Conservation (phyloP, 2,797 vertebrate genomes). For the Lindbergichthys nudifrons region DNA sequence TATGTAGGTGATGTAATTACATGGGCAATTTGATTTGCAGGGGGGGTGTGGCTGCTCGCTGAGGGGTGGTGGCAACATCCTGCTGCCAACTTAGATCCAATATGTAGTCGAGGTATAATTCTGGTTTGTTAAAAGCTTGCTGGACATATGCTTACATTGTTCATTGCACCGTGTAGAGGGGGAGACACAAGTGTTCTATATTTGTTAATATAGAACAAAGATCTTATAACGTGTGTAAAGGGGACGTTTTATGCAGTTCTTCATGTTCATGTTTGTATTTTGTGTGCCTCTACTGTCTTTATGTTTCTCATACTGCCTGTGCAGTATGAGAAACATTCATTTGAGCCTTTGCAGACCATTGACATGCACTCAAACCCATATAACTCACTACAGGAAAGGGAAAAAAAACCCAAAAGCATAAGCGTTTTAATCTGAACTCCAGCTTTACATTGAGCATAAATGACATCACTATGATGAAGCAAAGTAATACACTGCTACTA, state of each 20-base stretch:
- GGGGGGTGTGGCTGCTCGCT: slow-evolving; percentile 6
- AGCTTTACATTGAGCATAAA: background rate
- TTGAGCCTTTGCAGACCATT: too few species aligned
- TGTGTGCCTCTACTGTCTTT: too few species aligned
- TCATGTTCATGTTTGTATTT: too few species aligned
- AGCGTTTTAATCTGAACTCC: background rate
- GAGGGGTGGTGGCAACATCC: slow-evolving; percentile 15
- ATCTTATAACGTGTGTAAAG: background rate
- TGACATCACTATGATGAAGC: background rate
- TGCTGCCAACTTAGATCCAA: slow-evolving; percentile 13
- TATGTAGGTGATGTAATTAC: slow-evolving; percentile 60
- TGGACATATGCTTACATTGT: background rate
- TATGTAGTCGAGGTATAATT: slow-evolving; percentile 26
- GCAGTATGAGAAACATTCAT: too few species aligned
- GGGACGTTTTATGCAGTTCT: too few species aligned
- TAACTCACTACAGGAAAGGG: too few species aligned
- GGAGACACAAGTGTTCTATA: background rate
- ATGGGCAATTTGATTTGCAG: slow-evolving; percentile 45
- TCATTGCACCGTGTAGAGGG: background rate
- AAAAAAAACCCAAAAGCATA: too few species aligned
- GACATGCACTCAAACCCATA: too few species aligned
- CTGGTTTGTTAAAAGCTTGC: slow-evolving; percentile 4
- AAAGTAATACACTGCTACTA: background rate
- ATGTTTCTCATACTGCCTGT: too few species aligned
- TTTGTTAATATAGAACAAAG: background rate